phyloP scores from a whole-genome alignment of 2,113 vertebrate genomes.

The Rutilus rutilus region DNA sequence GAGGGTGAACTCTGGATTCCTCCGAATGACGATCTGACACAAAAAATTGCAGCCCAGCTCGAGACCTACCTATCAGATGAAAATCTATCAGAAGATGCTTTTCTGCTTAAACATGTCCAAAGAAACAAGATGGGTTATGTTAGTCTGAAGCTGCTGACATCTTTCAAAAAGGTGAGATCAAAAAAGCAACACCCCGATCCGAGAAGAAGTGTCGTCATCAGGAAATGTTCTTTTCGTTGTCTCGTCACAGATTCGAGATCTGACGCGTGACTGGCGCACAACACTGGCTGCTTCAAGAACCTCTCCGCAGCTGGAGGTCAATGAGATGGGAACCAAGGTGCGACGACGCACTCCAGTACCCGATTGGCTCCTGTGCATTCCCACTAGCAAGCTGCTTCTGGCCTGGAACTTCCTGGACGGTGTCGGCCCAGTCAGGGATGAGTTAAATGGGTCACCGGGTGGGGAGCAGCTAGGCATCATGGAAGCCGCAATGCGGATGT shows the following conservation, averaged over 20 bases:
- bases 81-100: constrained; percentile 75
- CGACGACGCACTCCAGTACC: constrained; percentile 71
- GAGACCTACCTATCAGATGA: constrained; percentile 78
- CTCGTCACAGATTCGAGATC: constrained; percentile 75
- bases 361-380: constrained; percentile 71
- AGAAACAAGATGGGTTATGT: constrained; percentile 81
- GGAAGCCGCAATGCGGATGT: constrained; percentile 68
- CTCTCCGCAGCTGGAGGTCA: constrained; percentile 80
- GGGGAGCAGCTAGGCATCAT: constrained; percentile 59
- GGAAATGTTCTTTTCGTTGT: neutral
- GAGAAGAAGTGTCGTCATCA: neutral
- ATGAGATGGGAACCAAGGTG: constrained; percentile 81
- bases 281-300: constrained; percentile 72
- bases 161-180: constrained; percentile 78
- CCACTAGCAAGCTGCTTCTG: constrained; percentile 79
- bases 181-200: neutral
- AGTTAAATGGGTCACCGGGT: neutral
- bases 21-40: constrained; percentile 60
- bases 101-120: constrained; percentile 79
- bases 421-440: neutral
- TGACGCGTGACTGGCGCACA: constrained; percentile 79
- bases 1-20: constrained; percentile 48
- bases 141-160: constrained; percentile 79
- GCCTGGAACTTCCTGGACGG: constrained; percentile 73
- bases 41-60: constrained; percentile 73